These are phyloP conservation scores for Agrenia bidenticulata DNA, from an alignment of 2,888 invertebrate species.

Conservation along the genomic window DNA sequence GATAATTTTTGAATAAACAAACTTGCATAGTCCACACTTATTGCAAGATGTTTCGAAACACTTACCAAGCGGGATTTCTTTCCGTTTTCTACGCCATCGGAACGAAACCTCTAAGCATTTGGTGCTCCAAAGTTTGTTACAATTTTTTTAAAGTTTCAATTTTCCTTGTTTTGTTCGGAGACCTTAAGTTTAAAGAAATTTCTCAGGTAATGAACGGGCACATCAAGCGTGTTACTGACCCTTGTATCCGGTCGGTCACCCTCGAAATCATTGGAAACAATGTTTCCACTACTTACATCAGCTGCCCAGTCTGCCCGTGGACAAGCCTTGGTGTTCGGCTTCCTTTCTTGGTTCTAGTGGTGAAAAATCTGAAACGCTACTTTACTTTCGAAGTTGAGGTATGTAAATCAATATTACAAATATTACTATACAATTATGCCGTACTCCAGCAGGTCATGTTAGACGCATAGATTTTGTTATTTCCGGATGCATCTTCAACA, in stretches of 20 bases:
- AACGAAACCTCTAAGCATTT: slow-evolving; percentile 57
- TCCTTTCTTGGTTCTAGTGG: slow-evolving; percentile 65
- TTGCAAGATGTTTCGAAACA: slow-evolving; percentile 57
- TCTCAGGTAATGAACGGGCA: slow-evolving; percentile 63
- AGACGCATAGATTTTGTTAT: too few species aligned
- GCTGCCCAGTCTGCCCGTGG: slow-evolving; percentile 64
- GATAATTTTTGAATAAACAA: too few species aligned
- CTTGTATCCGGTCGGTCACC: slow-evolving; percentile 65
- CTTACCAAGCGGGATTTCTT: slow-evolving; percentile 57
- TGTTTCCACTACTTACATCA: slow-evolving; percentile 65
- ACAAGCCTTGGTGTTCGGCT: slow-evolving; percentile 65
- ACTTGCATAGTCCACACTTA: too few species aligned
- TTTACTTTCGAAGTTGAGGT: slow-evolving; percentile 68
- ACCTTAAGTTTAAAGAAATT: background rate
- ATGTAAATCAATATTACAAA: slow-evolving; percentile 24
- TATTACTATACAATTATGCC: background rate
- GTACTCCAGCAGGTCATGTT: too few species aligned
- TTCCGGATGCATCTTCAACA: too few species aligned
- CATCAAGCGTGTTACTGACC: slow-evolving; percentile 66
- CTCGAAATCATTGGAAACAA: slow-evolving; percentile 65
- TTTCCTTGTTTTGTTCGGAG: background rate
- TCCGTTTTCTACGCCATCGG: slow-evolving; percentile 58
- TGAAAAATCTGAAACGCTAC: slow-evolving; percentile 66
- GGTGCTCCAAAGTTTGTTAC: slow-evolving; percentile 57
- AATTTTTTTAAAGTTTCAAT: background rate